Conservation (phyloP, 2,888 invertebrate species). For the Agonopterix heracliana region DNA sequence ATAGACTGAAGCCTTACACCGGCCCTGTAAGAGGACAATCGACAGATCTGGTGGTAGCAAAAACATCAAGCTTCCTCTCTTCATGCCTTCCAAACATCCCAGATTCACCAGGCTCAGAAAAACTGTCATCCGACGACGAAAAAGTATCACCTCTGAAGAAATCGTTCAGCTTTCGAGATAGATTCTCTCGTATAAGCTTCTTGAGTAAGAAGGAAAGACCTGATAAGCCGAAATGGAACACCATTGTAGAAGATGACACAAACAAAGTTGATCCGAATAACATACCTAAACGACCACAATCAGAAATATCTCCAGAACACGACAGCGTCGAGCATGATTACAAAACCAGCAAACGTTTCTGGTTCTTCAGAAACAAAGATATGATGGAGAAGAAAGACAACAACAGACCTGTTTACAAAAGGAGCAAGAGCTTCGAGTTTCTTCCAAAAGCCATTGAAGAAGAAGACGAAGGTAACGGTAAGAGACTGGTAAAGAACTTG, state of each 20-base stretch:
- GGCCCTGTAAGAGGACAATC: conserved; percentile 46
- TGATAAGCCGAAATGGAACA: conserved; percentile 43
- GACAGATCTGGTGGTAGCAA: conserved; percentile 55
- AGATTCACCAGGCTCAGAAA: conserved; percentile 42
- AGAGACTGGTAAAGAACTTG: conserved; percentile 32
- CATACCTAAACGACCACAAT: conserved; percentile 12
- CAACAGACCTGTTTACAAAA: conserved; percentile 41
- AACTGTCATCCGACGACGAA: conserved; percentile 42
- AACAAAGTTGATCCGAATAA: neutral
- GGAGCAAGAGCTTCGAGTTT: conserved; percentile 69
- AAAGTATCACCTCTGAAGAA: conserved; percentile 52
- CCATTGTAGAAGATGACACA: conserved; percentile 41
- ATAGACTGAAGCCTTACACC: conserved; percentile 51
- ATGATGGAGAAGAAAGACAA: conserved; percentile 35
- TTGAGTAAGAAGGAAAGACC: conserved; percentile 50
- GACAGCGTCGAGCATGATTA: conserved; percentile 25
- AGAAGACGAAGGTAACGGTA: conserved; percentile 27
- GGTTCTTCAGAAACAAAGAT: conserved; percentile 61
- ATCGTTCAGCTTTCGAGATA: conserved; percentile 63
- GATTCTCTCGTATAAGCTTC: conserved; percentile 52
- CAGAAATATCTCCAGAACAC: conserved; percentile 2
- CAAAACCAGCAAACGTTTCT: conserved; percentile 56
- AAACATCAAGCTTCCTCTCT: conserved; percentile 60
- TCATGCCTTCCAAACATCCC: conserved; percentile 50
- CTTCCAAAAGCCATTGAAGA: conserved; percentile 54